phyloP scores from a whole-genome alignment of 2,888 invertebrate genomes.

The Pocota personata region DNA sequence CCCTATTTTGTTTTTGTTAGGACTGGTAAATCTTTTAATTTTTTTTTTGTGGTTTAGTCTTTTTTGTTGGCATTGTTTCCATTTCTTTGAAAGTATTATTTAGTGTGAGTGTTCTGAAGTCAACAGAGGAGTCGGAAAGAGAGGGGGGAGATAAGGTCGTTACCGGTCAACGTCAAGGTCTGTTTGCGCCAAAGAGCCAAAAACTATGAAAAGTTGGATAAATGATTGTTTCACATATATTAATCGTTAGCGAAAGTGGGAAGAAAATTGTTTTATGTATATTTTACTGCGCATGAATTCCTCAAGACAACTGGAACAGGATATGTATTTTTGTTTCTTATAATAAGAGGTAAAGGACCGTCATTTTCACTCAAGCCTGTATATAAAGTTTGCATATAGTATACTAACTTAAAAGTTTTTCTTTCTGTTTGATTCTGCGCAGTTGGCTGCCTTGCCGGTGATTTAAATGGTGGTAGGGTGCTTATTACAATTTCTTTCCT shows the following conservation, averaged over 20 bases:
- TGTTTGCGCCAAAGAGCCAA: conserved; percentile 48
- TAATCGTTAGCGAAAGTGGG: neutral
- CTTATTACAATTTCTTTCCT: neutral
- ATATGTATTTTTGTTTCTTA: neutral
- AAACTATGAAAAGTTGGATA: conserved; percentile 16
- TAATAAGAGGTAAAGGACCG: conserved; percentile 16
- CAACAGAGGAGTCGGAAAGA: neutral
- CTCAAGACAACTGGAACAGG: neutral
- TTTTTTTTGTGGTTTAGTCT: neutral
- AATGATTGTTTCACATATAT: neutral
- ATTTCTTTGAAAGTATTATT: neutral
- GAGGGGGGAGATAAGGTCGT: conserved; percentile 56
- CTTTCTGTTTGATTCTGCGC: conserved; percentile 10
- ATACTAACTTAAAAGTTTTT: neutral
- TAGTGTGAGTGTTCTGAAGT: neutral
- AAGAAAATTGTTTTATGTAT: neutral
- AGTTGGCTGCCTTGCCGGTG: neutral
- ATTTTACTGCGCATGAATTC: conserved; percentile 11
- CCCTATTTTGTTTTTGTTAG: too few relatives aligned
- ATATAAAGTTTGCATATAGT: neutral
- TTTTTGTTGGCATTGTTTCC: neutral
- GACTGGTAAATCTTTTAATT: neutral
- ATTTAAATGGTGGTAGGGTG: neutral
- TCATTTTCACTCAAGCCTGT: conserved; percentile 5
- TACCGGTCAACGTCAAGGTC: conserved; percentile 72